Base-by-base conservation (phyloP, 2,113 vertebrate species). In the Stigmatopora argus region DNA sequence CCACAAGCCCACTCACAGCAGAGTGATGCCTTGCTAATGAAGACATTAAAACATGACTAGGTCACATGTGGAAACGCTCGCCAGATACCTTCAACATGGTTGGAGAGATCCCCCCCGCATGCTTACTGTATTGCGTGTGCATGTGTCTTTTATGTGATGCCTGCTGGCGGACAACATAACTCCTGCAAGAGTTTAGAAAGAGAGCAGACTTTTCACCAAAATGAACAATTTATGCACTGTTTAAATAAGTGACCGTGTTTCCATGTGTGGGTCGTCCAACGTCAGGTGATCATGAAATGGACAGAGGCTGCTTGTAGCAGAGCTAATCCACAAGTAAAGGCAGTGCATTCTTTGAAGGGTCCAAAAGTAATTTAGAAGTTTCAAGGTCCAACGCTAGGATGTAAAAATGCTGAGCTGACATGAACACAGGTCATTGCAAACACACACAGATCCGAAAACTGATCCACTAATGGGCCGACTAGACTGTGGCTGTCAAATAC, bases 11-110 rank as follows among this genome's bases (percentile, higher is more conserved):
- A 68, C 63, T 67, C 69, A 58, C 56, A 74, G 23, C 58, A 73
- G 46, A 52, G 49, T 35, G 56, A 67, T 64, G 79, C 66, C 77
- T 82, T 82, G 83, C 79, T 90, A 90, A 90, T 88, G 87, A 91
- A 89, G 89, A 90, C 84, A 87, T 85, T 89, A 87, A 87, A 90
- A 89, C 85, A 89, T 86, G 84, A 82, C 81, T 72, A 88, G 88
- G 89, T 90, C 89, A 89, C 88, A 84, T 86, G 86, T 83, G 84
- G 78, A 87, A 86, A 85, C 81, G 85, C 75, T 81, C 87, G 89
- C 88, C 89, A 91, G 85, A 84, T 87, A 89, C 83, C 81, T 89
- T 84, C 81, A 83, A 79, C 85, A 82, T 77, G 79, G 82, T 76
- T 83, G 72, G 80, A 83, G 83, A 85, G 74, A 72, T 86, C 82